A percentile compares a stretch with the other conserved stretches of the same genome.
phyloP scores from a whole-genome alignment of 2,888 invertebrate species.

The Melieria crassipennis region DNA sequence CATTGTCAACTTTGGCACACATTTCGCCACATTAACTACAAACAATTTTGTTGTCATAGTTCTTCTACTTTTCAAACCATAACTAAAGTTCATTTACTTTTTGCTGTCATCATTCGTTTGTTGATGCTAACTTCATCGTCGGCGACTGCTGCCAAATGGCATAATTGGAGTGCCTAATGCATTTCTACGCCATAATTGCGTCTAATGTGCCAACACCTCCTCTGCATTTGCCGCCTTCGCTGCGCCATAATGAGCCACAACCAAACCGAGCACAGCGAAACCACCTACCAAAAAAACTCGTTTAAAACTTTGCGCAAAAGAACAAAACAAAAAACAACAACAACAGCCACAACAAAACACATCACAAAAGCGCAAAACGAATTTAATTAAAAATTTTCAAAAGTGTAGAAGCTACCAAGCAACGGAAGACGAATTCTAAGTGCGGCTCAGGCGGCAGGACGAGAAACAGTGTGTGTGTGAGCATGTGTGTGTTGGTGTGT shows the following conservation, averaged over 20 bases:
- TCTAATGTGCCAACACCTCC: too few relatives aligned
- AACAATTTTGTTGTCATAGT: too few relatives aligned
- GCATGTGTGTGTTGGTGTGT: background rate
- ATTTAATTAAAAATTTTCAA: background rate
- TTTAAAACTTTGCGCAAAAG: background rate
- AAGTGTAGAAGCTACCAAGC: background rate
- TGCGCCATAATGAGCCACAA: background rate
- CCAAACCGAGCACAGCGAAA: background rate
- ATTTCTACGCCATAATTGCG: too few relatives aligned
- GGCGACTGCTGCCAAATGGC: too few relatives aligned
- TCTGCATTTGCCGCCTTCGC: too few relatives aligned
- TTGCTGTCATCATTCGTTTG: too few relatives aligned
- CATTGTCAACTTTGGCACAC: too few relatives aligned
- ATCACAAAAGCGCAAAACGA: background rate
- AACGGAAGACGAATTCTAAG: background rate
- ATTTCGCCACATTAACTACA: too few relatives aligned
- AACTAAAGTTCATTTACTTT: too few relatives aligned
- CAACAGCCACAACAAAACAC: background rate
- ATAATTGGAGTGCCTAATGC: too few relatives aligned
- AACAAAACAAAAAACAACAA: background rate
- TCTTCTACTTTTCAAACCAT: too few relatives aligned
- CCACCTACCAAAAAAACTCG: background rate
- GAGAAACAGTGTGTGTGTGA: background rate
- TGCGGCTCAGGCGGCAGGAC: background rate
- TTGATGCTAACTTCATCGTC: too few relatives aligned